Conservation (phyloP, 2,113 vertebrate species). For the Perca schrenkii region DNA sequence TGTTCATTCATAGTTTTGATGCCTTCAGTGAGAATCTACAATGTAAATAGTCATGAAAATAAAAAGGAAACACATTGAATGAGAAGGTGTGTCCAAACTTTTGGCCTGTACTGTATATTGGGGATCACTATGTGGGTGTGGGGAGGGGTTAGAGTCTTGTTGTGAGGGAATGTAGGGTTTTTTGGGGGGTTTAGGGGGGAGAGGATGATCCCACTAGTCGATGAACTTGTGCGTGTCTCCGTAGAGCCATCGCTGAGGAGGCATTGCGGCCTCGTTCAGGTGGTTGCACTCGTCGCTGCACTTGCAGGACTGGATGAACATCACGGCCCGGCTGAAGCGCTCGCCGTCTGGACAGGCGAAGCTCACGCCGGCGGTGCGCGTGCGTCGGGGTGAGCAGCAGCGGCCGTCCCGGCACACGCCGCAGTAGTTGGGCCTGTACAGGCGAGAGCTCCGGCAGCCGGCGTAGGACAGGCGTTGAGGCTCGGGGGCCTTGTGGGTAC, state of each 20-base stretch:
- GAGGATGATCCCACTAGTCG: constrained; percentile 71
- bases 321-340: constrained; percentile 82
- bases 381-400: constrained; percentile 87
- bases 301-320: constrained; percentile 89
- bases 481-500: constrained; percentile 86
- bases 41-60: too few relatives aligned
- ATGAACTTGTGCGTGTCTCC: constrained; percentile 87
- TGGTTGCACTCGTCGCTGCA: constrained; percentile 85
- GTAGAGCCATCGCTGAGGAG: constrained; percentile 84
- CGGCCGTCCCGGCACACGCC: constrained; percentile 86
- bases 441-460: constrained; percentile 85
- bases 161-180: constrained; percentile 54
- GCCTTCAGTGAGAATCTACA: too few relatives aligned
- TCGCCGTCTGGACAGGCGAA: constrained; percentile 85
- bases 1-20: too few relatives aligned
- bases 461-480: constrained; percentile 84
- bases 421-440: constrained; percentile 87
- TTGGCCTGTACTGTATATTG: too few relatives aligned
- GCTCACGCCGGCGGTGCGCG: constrained; percentile 81
- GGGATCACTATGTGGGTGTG: constrained; percentile 25
- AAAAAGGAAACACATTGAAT: too few relatives aligned
- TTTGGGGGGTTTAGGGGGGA: background rate
- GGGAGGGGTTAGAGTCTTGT: constrained; percentile 36
- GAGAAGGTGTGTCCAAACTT: too few relatives aligned
- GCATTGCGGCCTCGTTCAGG: constrained; percentile 82